These are phyloP conservation scores for Philopedon plagiatum DNA, from an alignment of 2,888 invertebrate genomes.

Conservation along the genomic window DNA sequence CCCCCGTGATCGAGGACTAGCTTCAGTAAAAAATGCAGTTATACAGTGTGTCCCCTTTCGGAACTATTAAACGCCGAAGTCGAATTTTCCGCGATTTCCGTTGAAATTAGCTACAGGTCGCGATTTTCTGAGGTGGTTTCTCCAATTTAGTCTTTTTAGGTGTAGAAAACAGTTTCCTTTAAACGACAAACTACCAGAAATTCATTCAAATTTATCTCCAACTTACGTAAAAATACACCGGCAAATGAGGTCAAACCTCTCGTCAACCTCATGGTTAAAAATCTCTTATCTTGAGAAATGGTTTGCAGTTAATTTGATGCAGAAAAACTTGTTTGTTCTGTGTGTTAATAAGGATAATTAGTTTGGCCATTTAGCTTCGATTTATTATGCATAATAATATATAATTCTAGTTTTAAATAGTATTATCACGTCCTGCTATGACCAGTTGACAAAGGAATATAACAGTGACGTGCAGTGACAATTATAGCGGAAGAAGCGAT, in stretches of 20 bases:
- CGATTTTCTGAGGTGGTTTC: no score
- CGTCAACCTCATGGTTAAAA: slow-evolving; percentile 25
- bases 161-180: not conserved
- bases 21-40: no score
- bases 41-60: no score
- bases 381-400: slow-evolving; percentile 2
- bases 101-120: no score
- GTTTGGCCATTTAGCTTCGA: slow-evolving; percentile 14
- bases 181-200: slow-evolving; percentile 16
- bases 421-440: not conserved
- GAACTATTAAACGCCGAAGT: no score
- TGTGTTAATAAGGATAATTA: slow-evolving; percentile 13
- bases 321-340: slow-evolving; percentile 22
- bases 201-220: slow-evolving; percentile 13
- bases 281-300: slow-evolving; percentile 16
- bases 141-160: no score
- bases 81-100: no score
- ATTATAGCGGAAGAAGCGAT: no score
- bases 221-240: slow-evolving; percentile 1
- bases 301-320: slow-evolving; percentile 19
- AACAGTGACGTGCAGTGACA: no score
- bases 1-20: no score
- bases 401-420: not conserved
- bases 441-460: not conserved
- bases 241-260: slow-evolving; percentile 17